These are phyloP conservation scores for Papilio demoleus DNA, from an alignment of 2,888 invertebrate genomes.

Conservation along the genomic window DNA sequence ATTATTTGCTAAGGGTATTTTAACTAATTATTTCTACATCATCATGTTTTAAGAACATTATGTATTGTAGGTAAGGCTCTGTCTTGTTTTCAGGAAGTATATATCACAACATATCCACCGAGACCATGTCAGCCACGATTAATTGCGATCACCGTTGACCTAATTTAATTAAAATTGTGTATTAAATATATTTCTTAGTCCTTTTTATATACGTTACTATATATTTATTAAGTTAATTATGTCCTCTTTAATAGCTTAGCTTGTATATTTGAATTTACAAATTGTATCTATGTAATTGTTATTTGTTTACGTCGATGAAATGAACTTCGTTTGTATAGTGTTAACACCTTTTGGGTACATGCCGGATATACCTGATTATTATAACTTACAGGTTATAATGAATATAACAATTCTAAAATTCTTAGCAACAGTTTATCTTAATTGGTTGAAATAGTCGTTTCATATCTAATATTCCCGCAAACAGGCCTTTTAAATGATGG, in stretches of 20 bases:
- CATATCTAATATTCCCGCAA: too few relatives aligned
- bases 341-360: neutral
- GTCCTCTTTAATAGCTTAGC: neutral
- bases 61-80: too few relatives aligned
- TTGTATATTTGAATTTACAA: neutral
- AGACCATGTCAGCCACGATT: neutral
- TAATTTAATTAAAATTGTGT: constrained; percentile 10
- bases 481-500: too few relatives aligned
- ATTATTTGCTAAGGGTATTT: neutral
- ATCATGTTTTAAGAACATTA: too few relatives aligned
- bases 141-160: constrained; percentile 13
- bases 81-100: too few relatives aligned
- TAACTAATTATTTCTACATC: neutral
- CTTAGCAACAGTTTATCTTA: too few relatives aligned
- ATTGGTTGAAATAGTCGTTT: too few relatives aligned
- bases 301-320: too few relatives aligned
- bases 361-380: too few relatives aligned
- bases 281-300: neutral
- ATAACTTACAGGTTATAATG: too few relatives aligned
- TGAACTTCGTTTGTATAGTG: neutral
- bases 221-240: neutral
- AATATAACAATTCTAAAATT: too few relatives aligned
- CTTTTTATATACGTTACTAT: neutral
- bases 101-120: neutral
- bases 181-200: neutral